Evolutionary conservation across 1,140 invertebrate species (phyloP).

Genomic region (Aleiodes sp.): DNA sequence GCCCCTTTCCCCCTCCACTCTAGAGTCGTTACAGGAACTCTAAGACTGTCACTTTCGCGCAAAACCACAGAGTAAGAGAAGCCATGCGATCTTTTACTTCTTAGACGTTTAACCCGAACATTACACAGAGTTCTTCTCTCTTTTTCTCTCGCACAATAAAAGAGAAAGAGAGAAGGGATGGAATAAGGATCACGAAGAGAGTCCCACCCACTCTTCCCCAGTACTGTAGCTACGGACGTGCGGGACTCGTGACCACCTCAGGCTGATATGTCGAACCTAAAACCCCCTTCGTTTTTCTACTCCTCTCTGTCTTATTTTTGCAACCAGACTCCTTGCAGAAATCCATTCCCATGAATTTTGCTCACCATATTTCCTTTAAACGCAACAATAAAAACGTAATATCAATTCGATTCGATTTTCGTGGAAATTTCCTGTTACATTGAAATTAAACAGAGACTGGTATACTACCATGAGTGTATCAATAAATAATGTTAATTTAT

Average conservation of each 20-base stretch:
- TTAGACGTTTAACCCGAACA: not conserved
- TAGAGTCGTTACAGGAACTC: not conserved
- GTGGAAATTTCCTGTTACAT: too few species aligned
- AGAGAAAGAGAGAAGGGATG: constrained; percentile 41
- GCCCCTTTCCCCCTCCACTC: not conserved
- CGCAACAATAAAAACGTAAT: not conserved
- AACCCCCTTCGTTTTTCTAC: constrained; percentile 46
- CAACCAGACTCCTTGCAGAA: constrained; percentile 46
- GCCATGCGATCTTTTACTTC: not conserved
- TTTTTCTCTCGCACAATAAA: not conserved
- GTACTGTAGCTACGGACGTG: too few species aligned
- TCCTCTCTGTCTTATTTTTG: constrained; percentile 36
- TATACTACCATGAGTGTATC: too few species aligned
- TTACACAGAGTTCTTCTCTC: not conserved
- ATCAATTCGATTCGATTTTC: too few species aligned
- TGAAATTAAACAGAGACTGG: too few species aligned
- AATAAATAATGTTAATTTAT: constrained; percentile 27
- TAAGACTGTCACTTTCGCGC: constrained; percentile 11
- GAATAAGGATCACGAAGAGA: constrained; percentile 51
- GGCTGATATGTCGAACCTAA: constrained; percentile 65
- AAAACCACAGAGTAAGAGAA: constrained; percentile 8
- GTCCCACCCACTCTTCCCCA: constrained; percentile 61
- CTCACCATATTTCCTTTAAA: constrained; percentile 27
- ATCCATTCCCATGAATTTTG: constrained; percentile 62
- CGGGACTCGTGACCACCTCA: constrained; percentile 64